Conservation (phyloP, 2,113 vertebrate species). For the Vireo altiloquus region DNA sequence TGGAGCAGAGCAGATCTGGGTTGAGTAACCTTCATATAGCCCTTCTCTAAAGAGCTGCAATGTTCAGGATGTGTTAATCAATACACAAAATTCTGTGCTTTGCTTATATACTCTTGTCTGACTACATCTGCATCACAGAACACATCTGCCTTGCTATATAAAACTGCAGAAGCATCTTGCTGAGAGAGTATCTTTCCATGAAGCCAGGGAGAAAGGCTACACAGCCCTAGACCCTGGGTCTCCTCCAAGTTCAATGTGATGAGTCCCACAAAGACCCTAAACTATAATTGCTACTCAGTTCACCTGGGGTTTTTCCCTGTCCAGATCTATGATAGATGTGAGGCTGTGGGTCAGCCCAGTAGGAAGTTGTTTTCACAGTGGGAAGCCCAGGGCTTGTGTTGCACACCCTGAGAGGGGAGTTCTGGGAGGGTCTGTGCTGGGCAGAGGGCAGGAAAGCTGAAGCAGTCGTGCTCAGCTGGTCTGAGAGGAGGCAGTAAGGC, state of each 20-base stretch:
- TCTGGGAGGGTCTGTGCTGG: background rate
- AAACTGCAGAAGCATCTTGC: background rate
- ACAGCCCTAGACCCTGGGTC: background rate
- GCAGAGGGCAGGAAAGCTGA: background rate
- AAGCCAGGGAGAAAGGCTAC: background rate
- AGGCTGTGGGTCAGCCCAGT: background rate
- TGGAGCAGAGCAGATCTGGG: background rate
- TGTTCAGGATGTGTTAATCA: background rate
- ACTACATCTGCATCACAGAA: background rate
- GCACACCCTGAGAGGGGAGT: background rate
- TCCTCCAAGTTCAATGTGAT: background rate
- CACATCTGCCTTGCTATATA: background rate
- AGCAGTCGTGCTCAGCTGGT: accelerated
- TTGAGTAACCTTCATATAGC: background rate
- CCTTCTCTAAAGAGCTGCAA: background rate
- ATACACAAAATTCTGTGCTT: background rate
- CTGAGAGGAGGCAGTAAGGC: background rate
- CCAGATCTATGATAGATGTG: background rate
- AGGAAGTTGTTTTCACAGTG: background rate
- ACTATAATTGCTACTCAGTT: background rate
- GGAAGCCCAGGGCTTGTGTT: background rate
- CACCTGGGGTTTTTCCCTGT: background rate
- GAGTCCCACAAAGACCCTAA: background rate
- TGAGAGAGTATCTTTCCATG: background rate
- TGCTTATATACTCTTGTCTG: background rate